A percentile compares a stretch with the other conserved stretches of the same genome.
phyloP scores from a whole-genome alignment of 2,888 invertebrate species.

The Drosophila falleni region DNA sequence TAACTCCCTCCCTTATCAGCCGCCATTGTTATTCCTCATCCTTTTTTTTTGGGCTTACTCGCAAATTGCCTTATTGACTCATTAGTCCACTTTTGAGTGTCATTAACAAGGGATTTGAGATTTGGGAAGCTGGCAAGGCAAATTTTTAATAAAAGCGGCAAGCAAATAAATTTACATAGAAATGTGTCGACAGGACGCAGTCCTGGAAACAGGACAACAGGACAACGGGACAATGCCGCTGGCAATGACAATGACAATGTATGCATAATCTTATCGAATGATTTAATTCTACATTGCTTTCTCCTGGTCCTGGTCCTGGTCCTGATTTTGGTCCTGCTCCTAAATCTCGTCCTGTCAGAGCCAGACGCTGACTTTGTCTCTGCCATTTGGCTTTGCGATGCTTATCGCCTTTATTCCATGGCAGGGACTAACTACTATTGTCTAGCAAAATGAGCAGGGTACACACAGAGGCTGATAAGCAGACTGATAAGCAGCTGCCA shows the following conservation, averaged over 20 bases:
- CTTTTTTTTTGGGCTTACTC: constrained; percentile 35
- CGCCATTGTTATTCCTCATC: constrained; percentile 15
- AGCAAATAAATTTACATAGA: constrained; percentile 71
- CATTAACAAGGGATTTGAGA: constrained; percentile 64
- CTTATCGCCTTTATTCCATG: constrained; percentile 54
- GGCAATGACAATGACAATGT: constrained; percentile 58
- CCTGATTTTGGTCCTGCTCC: no score
- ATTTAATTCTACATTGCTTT: constrained; percentile 72
- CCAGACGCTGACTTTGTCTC: constrained; percentile 4
- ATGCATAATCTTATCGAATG: constrained; percentile 80
- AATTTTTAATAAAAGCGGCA: constrained; percentile 69
- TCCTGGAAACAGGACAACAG: constrained; percentile 3
- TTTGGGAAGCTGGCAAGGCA: constrained; percentile 39
- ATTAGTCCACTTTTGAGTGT: constrained; percentile 71
- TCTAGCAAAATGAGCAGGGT: constrained; percentile 60
- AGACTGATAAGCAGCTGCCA: constrained; percentile 24
- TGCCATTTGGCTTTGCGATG: constrained; percentile 55
- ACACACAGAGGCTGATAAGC: background rate
- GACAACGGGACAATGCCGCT: constrained; percentile 41
- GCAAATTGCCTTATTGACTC: constrained; percentile 77
- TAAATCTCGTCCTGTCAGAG: constrained; percentile 22
- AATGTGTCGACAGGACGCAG: constrained; percentile 39
- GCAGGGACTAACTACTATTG: constrained; percentile 38
- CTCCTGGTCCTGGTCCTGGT: constrained; percentile 25
- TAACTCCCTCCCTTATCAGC: background rate